Conservation (phyloP, 2,888 invertebrate genomes). For the Amiota mariae region DNA sequence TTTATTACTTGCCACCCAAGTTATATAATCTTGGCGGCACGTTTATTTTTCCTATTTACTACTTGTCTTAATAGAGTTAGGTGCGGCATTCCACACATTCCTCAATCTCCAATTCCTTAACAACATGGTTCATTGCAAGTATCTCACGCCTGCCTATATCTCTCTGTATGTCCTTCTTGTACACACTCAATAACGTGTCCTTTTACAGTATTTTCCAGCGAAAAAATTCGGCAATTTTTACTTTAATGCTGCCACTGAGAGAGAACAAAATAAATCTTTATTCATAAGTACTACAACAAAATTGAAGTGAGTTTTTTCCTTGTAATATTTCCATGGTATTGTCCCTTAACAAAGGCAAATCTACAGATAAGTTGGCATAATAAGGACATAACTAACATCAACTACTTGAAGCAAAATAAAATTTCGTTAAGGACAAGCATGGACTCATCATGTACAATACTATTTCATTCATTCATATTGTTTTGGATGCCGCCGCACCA, state of each 20-base stretch:
- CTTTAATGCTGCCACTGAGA: slow-evolving; percentile 44
- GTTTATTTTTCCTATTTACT: slow-evolving; percentile 31
- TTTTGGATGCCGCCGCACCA: no score
- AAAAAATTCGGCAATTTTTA: slow-evolving; percentile 50
- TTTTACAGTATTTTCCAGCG: slow-evolving; percentile 39
- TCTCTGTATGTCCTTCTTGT: not conserved
- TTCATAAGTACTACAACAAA: slow-evolving; percentile 39
- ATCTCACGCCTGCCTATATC: slow-evolving; percentile 59
- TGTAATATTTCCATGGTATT: slow-evolving; percentile 46
- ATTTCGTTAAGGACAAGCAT: slow-evolving; percentile 37
- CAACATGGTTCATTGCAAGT: no score
- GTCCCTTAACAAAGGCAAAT: slow-evolving; percentile 49
- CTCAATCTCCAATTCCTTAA: slow-evolving; percentile 1
- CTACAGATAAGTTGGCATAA: slow-evolving; percentile 52
- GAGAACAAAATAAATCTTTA: slow-evolving; percentile 10
- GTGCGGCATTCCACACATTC: slow-evolving; percentile 49
- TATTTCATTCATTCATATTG: no score
- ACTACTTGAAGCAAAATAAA: slow-evolving; percentile 33
- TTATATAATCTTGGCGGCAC: slow-evolving; percentile 41
- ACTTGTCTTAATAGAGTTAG: slow-evolving; percentile 46
- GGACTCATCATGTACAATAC: no score
- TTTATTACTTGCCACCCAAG: slow-evolving; percentile 52
- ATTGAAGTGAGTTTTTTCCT: slow-evolving; percentile 49
- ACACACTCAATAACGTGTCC: slow-evolving; percentile 13
- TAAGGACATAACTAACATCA: slow-evolving; percentile 63